These are phyloP conservation scores for Eristalis arbustorum DNA, from an alignment of 2,888 invertebrate genomes.

Conservation along the genomic window DNA sequence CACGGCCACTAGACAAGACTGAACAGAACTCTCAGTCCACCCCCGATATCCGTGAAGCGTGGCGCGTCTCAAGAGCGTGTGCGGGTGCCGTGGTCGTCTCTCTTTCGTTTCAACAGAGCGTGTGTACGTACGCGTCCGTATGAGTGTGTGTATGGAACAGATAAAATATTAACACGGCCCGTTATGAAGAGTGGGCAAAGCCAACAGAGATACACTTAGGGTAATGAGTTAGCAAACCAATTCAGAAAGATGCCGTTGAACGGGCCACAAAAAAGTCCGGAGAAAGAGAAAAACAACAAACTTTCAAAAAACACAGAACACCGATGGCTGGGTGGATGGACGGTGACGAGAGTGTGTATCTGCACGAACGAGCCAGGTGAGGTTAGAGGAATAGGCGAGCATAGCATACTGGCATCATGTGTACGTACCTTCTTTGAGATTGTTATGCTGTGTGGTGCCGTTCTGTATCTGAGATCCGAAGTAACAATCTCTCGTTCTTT, in stretches of 20 bases:
- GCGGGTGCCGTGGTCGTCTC: neutral
- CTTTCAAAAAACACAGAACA: conserved; percentile 11
- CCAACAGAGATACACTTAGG: conserved; percentile 44
- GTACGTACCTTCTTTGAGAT: neutral
- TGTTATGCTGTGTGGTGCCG: neutral
- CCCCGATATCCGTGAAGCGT: neutral
- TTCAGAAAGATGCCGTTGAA: conserved; percentile 24
- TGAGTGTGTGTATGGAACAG: neutral
- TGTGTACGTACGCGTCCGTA: neutral
- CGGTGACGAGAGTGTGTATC: neutral
- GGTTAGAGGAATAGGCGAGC: neutral
- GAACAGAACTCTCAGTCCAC: neutral
- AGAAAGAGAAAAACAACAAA: neutral
- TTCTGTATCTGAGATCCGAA: conserved; percentile 22
- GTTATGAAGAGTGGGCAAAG: conserved; percentile 16
- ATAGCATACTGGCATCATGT: neutral
- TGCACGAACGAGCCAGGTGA: neutral
- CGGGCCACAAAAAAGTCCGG: neutral
- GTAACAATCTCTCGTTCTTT: conserved; percentile 31
- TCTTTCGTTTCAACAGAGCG: neutral
- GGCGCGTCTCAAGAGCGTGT: neutral
- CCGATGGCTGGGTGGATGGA: neutral
- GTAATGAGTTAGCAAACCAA: conserved; percentile 52
- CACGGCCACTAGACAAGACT: neutral
- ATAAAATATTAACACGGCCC: conserved; percentile 27